A percentile compares a stretch with the other conserved stretches of the same genome.
Conservation (phyloP, 2,888 invertebrate species). For the Chymomyza fuscimana region DNA sequence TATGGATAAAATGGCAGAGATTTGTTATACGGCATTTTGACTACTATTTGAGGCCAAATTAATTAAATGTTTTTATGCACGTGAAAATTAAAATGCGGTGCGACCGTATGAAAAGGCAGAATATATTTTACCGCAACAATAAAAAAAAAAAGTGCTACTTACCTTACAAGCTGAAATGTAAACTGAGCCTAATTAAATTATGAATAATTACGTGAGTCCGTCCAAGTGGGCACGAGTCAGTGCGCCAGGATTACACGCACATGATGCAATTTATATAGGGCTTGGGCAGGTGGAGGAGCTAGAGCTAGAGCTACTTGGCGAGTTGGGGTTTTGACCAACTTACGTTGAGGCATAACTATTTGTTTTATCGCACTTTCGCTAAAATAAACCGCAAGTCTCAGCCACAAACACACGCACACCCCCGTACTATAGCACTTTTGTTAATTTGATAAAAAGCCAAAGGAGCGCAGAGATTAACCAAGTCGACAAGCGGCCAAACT, state of each 20-base stretch:
- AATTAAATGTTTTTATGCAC: conserved; percentile 78
- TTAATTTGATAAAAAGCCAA: conserved; percentile 76
- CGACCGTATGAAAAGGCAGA: conserved; percentile 30
- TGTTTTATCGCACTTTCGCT: conserved; percentile 77
- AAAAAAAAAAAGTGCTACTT: conserved; percentile 57
- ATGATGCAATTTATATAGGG: conserved; percentile 72
- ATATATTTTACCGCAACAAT: conserved; percentile 54
- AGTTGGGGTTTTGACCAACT: conserved; percentile 4
- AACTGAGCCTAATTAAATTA: conserved; percentile 77
- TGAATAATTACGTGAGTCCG: conserved; percentile 69
- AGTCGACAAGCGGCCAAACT: conserved; percentile 48
- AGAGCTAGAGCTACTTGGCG: background rate
- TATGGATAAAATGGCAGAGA: conserved; percentile 36
- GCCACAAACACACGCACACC: conserved; percentile 30
- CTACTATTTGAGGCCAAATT: conserved; percentile 34
- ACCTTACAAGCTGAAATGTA: conserved; percentile 52
- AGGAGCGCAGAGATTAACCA: conserved; percentile 65
- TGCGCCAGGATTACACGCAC: conserved; percentile 66
- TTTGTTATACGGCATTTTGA: conserved; percentile 32
- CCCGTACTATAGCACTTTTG: conserved; percentile 64
- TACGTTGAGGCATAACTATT: conserved; percentile 53
- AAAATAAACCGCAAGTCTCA: conserved; percentile 62
- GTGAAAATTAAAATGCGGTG: conserved; percentile 54
- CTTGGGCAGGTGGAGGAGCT: conserved; percentile 35
- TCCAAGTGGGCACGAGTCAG: conserved; percentile 23